Evolutionary conservation across 37 sponge, comb jelly and placozoan species (phyloP).

Genomic region (Bolinopsis microptera): DNA sequence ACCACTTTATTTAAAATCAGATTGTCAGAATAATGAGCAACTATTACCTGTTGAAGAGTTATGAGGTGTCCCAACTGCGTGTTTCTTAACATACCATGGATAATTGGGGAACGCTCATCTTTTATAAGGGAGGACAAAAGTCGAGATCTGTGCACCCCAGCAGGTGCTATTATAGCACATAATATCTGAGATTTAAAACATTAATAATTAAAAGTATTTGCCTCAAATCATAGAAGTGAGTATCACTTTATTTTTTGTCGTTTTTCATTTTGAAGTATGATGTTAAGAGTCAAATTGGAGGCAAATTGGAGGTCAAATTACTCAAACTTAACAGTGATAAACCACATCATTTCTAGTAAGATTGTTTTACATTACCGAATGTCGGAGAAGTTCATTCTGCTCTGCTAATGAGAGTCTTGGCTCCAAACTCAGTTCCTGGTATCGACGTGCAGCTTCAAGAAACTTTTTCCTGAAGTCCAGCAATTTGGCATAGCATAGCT

Average conservation of each 20-base stretch:
- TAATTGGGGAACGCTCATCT: constrained; percentile 83
- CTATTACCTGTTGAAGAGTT: constrained; percentile 5
- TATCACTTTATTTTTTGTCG: background rate
- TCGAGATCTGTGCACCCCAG: constrained; percentile 86
- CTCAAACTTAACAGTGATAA: no score
- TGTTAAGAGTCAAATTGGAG: no score
- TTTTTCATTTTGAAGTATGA: background rate
- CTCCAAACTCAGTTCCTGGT: constrained; percentile 87
- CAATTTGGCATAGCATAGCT: constrained; percentile 90
- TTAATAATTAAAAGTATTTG: no score
- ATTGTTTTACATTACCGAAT: no score
- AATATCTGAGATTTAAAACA: constrained; percentile 47
- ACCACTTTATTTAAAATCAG: no score
- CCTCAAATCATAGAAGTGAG: background rate
- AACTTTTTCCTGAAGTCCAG: constrained; percentile 91
- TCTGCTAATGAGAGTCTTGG: constrained; percentile 79
- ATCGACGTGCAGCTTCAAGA: constrained; percentile 88
- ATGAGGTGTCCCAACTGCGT: constrained; percentile 63
- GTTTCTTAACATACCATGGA: constrained; percentile 43
- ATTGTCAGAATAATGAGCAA: background rate
- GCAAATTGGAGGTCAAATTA: no score
- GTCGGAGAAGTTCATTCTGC: constrained; percentile 65
- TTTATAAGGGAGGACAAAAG: constrained; percentile 86
- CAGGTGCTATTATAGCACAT: constrained; percentile 72
- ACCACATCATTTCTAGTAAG: no score